A percentile compares a stretch with the other conserved stretches of the same genome.
Conservation (phyloP, 2,888 invertebrate species). For the Atrina japonica region DNA sequence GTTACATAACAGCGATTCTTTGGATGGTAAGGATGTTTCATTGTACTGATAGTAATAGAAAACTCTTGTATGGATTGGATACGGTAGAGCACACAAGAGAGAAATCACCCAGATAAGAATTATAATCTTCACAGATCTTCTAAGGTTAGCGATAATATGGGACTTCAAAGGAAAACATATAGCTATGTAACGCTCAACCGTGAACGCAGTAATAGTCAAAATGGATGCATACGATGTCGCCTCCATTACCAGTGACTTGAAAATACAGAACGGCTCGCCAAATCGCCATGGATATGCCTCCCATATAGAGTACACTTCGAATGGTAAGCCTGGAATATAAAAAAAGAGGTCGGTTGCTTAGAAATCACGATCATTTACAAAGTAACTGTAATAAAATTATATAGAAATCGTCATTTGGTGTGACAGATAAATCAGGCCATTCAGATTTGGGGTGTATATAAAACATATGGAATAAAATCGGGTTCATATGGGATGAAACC, state of each 20-base stretch:
- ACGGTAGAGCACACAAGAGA: conserved; percentile 85
- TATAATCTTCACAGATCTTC: conserved; percentile 90
- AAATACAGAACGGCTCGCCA: conserved; percentile 81
- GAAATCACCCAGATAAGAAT: conserved; percentile 92
- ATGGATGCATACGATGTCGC: conserved; percentile 93
- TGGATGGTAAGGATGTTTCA: conserved; percentile 45
- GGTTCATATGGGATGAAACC: no score
- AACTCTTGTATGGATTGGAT: conserved; percentile 73
- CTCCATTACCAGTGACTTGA: conserved; percentile 81
- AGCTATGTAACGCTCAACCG: conserved; percentile 92
- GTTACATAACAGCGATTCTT: conserved; percentile 72
- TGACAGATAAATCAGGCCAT: no score
- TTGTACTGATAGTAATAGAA: conserved; percentile 62
- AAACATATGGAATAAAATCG: no score
- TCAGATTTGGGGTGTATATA: no score
- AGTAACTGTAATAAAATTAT: no score
- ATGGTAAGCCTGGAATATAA: conserved; percentile 61
- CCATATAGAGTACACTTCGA: conserved; percentile 81
- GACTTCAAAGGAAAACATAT: conserved; percentile 93
- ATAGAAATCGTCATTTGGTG: no score
- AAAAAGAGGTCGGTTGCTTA: no score
- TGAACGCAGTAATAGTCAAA: conserved; percentile 94
- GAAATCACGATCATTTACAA: no score
- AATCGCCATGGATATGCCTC: conserved; percentile 81
- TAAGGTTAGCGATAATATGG: conserved; percentile 91